phyloP scores from a whole-genome alignment of 2,113 vertebrate species.

The Manacus vitellinus region DNA sequence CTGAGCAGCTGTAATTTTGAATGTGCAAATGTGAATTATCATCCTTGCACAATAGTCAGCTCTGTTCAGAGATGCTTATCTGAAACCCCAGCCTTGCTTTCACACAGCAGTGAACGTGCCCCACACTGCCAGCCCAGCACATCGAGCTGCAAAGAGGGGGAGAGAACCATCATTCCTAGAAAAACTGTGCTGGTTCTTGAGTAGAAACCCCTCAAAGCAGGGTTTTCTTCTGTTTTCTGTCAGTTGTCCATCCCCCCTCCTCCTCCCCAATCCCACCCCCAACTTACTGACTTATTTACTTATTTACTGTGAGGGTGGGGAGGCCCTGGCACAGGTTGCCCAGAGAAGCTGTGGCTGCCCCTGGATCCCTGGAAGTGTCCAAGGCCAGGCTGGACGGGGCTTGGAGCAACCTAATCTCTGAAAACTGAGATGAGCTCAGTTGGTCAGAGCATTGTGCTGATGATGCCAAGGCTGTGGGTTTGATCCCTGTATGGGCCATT shows the following conservation, averaged over 20 bases:
- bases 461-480: background rate
- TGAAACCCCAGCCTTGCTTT: background rate
- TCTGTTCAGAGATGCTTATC: background rate
- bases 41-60: background rate
- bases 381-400: rapidly evolving
- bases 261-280: rapidly evolving
- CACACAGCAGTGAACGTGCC: rapidly evolving
- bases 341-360: background rate
- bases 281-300: background rate
- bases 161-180: background rate
- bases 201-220: background rate
- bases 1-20: background rate
- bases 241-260: background rate
- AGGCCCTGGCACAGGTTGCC: background rate
- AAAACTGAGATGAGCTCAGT: background rate
- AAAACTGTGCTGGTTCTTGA: background rate
- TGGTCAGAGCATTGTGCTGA: background rate
- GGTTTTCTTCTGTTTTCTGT: background rate
- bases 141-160: rapidly evolving
- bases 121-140: background rate
- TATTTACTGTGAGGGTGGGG: background rate
- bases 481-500: background rate
- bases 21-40: background rate
- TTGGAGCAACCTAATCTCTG: background rate
- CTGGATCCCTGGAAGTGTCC: background rate